Percentiles rank a stretch among this genome's conserved stretches.
Conservation (phyloP, 2,888 invertebrate genomes). For the Acronicta alni region DNA sequence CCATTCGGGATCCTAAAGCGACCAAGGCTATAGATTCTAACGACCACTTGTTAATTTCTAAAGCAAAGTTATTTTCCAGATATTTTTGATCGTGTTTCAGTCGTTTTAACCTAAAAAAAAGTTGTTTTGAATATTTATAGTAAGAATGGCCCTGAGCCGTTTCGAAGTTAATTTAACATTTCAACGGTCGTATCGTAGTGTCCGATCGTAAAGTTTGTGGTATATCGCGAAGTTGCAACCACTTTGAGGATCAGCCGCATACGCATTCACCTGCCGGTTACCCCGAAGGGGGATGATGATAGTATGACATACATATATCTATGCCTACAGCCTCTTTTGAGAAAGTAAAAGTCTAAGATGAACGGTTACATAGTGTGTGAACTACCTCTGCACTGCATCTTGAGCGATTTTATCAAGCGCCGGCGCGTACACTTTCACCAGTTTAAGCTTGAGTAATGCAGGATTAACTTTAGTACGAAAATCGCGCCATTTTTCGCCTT, state of each 20-base stretch:
- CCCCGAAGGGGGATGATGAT: no score
- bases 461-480: conserved; percentile 92
- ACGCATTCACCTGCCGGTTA: no score
- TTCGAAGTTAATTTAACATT: no score
- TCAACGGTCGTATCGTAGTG: no score
- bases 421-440: conserved; percentile 85
- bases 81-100: conserved; percentile 69
- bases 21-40: conserved; percentile 88
- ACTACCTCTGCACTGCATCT: conserved; percentile 75
- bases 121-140: neutral
- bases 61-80: conserved; percentile 79
- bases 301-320: no score
- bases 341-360: no score
- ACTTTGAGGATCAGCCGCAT: no score
- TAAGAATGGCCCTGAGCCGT: no score
- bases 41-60: conserved; percentile 90
- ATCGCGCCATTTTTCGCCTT: conserved; percentile 91
- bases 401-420: conserved; percentile 85
- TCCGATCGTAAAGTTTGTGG: no score
- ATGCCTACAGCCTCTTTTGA: no score
- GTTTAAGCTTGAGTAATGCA: conserved; percentile 90
- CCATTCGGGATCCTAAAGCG: conserved; percentile 76
- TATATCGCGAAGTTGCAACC: no score
- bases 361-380: neutral
- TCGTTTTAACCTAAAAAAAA: conserved; percentile 69